Evolutionary conservation across 2,797 vertebrate species (phyloP).

Genomic region (Diplodus puntazzo): DNA sequence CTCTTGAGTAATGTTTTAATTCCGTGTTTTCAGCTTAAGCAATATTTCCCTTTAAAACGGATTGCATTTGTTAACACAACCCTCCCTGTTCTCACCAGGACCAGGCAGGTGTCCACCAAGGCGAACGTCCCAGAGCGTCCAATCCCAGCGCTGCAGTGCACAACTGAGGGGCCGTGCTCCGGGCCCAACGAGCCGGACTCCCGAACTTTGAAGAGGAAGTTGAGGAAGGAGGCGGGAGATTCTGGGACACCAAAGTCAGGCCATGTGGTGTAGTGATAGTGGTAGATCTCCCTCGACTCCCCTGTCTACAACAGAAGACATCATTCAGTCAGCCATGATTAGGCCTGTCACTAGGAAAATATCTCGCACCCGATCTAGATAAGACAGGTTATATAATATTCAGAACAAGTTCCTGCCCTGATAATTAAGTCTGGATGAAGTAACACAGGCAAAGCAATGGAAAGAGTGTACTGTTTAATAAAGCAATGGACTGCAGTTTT

Average conservation of each 20-base stretch:
- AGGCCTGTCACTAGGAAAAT: neutral
- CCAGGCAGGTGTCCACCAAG: slow-evolving; percentile 95
- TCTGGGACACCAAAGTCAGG: slow-evolving; percentile 98
- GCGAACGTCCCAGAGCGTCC: slow-evolving; percentile 96
- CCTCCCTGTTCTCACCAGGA: slow-evolving; percentile 88
- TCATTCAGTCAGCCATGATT: neutral
- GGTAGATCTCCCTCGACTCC: slow-evolving; percentile 92
- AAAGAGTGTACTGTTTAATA: neutral
- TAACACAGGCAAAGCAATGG: neutral
- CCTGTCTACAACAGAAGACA: slow-evolving; percentile 85
- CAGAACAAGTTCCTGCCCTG: neutral
- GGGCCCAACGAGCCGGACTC: slow-evolving; percentile 92
- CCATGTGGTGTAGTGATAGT: slow-evolving; percentile 99
- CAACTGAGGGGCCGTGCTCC: slow-evolving; percentile 90
- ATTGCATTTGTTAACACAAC: neutral
- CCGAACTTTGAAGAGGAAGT: slow-evolving; percentile 96
- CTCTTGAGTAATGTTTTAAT: slow-evolving; percentile 13
- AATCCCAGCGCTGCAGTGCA: slow-evolving; percentile 97
- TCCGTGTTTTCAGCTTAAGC: neutral
- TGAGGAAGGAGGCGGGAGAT: slow-evolving; percentile 97
- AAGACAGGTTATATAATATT: neutral
- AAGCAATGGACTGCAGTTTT: too few species aligned
- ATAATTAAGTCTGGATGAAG: neutral
- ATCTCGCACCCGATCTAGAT: neutral
- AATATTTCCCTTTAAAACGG: neutral